Evolutionary conservation across 2,113 vertebrate species (phyloP).

Genomic region (Hemibagrus wyckioides): DNA sequence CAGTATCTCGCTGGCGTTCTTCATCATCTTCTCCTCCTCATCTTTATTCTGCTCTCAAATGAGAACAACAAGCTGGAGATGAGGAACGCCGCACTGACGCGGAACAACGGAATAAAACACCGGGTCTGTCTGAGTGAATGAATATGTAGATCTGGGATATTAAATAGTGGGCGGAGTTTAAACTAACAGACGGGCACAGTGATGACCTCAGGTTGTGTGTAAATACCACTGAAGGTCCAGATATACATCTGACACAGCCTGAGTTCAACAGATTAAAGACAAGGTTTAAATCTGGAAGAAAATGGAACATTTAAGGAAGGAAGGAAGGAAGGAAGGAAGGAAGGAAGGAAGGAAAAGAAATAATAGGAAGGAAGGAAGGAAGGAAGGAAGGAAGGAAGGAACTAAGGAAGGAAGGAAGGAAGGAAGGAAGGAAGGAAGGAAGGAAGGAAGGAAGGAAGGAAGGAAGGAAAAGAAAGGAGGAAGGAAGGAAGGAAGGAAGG

Average conservation of each 20-base stretch:
- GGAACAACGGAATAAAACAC: neutral
- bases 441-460: no score
- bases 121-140: neutral
- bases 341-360: no score
- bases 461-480: no score
- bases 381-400: no score
- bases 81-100: neutral
- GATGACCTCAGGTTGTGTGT: neutral
- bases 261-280: neutral
- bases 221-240: neutral
- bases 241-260: neutral
- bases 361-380: no score
- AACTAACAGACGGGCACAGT: neutral
- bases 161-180: neutral
- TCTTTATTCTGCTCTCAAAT: neutral
- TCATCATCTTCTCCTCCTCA: neutral
- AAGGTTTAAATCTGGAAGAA: no score
- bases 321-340: no score
- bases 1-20: neutral
- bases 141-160: neutral
- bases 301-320: no score
- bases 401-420: no score
- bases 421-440: no score
- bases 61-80: neutral
- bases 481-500: no score